Base-by-base conservation (phyloP, 2,888 invertebrate genomes). In the Tetanocera ferruginea region DNA sequence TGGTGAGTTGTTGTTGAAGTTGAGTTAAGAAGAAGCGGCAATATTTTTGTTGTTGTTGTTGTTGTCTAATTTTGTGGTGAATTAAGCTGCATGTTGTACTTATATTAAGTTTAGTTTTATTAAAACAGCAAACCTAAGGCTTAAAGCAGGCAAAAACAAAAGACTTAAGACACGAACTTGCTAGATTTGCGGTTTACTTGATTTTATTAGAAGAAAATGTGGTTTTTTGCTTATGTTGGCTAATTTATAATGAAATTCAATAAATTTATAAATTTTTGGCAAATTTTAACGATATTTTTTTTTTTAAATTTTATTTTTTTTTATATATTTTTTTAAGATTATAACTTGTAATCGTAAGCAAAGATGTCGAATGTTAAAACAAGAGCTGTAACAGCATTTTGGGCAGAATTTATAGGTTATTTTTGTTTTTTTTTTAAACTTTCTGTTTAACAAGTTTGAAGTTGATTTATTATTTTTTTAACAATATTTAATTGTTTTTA, bases 151-250 rank as follows among this genome's bases (percentile, higher is more conserved):
- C 28, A 73, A 80, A 64, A 79, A 76, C 76, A 70, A 81, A 81
- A 80, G 74, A 81, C 79, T 79, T 79, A 74, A 66, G 78, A 67
- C 71, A 78, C 79, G 78, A 81, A 81, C 81, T 66, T 73, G 80
- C 77, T 70, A 8, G 14, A 2, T 37, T 11, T 74, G 34, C 11
- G 25, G 2, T 17, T n/a, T 6, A 19, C 25, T 19, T 57, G 34
- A 75, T 76, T 64, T n/a, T 19, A 3, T 51, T 2, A 2, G 67
- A 64, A 23, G 74, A 70, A 76, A 52, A 23, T 43, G 67, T 19
- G n/a, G 69, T 69, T 62, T 52, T 60, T 34, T 60, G 17, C 19
- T n/a, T 19, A 19, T 55, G 1, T 55, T 55, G 2, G 6, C 5
- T n/a, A 55, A 19, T 55, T 23, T 55, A 5, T 14, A 52, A 19